Percentiles rank a stretch among this genome's conserved stretches.
Evolutionary conservation across 1,140 invertebrate genomes (phyloP).

Genomic region (Chionoecetes opilio): DNA sequence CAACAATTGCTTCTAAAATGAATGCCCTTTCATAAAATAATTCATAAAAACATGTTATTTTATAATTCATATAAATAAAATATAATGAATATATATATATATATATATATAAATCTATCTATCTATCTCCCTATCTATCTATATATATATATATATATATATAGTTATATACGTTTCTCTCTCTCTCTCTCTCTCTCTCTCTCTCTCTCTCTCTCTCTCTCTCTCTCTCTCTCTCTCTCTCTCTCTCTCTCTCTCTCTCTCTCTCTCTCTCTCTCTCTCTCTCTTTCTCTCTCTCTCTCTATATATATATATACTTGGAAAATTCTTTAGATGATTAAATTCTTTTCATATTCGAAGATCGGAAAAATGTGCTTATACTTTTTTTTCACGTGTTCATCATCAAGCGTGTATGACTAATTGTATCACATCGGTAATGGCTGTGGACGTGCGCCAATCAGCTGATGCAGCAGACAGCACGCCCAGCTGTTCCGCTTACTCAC

Average conservation of each 20-base stretch:
- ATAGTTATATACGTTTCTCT: slow-evolving; percentile 42
- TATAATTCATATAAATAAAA: not conserved
- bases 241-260: not conserved
- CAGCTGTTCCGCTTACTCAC: no score
- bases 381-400: not conserved
- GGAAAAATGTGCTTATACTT: not conserved
- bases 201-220: not conserved
- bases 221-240: not conserved
- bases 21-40: not conserved
- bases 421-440: not conserved
- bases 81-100: slow-evolving; percentile 16
- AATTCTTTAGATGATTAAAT: not conserved
- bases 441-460: no score
- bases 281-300: slow-evolving; percentile 13
- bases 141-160: slow-evolving; percentile 66
- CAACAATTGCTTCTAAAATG: no score
- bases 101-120: slow-evolving; percentile 39
- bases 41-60: not conserved
- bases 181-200: not conserved
- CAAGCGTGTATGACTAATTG: not conserved
- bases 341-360: not conserved
- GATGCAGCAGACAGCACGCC: no score
- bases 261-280: not conserved
- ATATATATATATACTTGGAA: no score
- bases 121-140: slow-evolving; percentile 40